Base-by-base conservation (phyloP, 2,888 invertebrate species). In the Eucriotettix oculatus region DNA sequence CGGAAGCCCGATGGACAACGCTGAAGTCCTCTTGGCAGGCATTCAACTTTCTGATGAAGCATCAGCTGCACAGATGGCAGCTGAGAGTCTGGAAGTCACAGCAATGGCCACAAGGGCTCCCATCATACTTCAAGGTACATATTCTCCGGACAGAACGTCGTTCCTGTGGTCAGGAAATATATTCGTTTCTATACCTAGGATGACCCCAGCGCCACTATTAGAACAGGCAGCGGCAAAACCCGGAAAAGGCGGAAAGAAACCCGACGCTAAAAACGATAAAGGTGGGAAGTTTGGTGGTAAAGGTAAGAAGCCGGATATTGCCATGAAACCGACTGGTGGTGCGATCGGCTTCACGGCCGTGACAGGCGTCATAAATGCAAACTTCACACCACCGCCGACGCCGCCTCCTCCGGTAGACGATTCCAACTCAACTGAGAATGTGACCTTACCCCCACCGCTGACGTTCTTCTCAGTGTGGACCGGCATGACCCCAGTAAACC, bases 101-200 rank as follows among this genome's bases (percentile, higher is more conserved):
- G 42, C 17, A 42, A 14, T 44, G 11, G 58, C 60, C 17, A 55
- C 59, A n/a, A 48, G 54, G 16, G 62, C 56, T 12, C 63, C 64
- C n/a, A 54, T 65, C 10, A 61, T 65, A 11, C 62, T 65, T 1
- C 52, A 60, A 17, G 64, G 64, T 56, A 58, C 41, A 11, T 65
- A 62, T 57, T 60, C 63, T 29, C 42, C 62, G 10, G 63, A 63
- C 48, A 16, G 56, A 14, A 60, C 56, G 11, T 58, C 57, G 41
- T 65, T 65, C 56, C 60, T 53, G 41, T 65, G 64, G 64, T 61
- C 61, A 48, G 64, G 64, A 57, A 63, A 62, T 17, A 57, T 62
- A 40, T 55, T 60, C 10, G 57, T 62, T 41, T 53, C 53, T n/a
- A 14, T 16, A 16, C 55, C 55, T 12, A 41, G 14, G 9, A 10